Evolutionary conservation across 2,113 vertebrate genomes (phyloP).

Genomic region (Lophochroa leadbeateri): DNA sequence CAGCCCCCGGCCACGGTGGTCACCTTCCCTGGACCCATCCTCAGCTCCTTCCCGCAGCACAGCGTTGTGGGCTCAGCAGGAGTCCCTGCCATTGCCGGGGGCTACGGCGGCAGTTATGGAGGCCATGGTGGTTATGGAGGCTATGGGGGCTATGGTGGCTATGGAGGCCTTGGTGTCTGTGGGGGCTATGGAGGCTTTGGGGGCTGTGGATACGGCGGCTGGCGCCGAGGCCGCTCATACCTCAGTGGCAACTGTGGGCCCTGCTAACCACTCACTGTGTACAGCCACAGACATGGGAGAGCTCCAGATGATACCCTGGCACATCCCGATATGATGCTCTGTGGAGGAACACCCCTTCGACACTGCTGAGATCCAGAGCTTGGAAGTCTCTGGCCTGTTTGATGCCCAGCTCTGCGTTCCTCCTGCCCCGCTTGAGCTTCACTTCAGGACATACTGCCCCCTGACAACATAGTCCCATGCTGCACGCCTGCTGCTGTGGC

Average conservation of each 20-base stretch:
- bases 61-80: no score
- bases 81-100: no score
- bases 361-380: rapidly evolving
- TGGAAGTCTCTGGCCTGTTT: background rate
- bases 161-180: background rate
- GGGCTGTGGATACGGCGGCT: background rate
- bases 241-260: background rate
- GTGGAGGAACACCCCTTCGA: rapidly evolving
- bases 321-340: background rate
- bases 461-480: background rate
- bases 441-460: background rate
- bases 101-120: background rate
- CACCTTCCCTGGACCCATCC: no score
- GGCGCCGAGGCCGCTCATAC: background rate
- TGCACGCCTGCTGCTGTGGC: background rate
- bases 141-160: rapidly evolving
- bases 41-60: no score
- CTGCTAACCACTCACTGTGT: background rate
- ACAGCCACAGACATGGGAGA: background rate
- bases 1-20: no score
- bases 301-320: background rate
- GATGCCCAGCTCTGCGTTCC: background rate
- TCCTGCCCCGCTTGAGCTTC: background rate
- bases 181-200: background rate
- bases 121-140: background rate